Evolutionary conservation across 2,797 vertebrate species (phyloP).

Genomic region (Diceros bicornis): DNA sequence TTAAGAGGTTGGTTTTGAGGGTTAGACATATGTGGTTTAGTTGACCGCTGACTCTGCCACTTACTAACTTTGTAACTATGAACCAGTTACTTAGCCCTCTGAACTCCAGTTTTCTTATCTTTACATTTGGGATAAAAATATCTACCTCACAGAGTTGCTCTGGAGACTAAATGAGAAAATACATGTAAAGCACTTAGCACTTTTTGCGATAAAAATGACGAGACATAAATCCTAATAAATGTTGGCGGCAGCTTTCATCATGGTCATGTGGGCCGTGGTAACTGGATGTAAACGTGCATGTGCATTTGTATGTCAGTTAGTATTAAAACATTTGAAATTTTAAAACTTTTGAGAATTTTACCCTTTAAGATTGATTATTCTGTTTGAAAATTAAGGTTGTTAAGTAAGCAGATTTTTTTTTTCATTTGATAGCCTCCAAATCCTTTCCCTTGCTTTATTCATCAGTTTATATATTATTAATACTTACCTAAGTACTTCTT

Average conservation of each 20-base stretch:
- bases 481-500: neutral
- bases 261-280: neutral
- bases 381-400: constrained; percentile 17
- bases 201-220: neutral
- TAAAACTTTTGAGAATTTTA: constrained; percentile 7
- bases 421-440: neutral
- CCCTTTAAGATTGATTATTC: neutral
- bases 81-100: neutral
- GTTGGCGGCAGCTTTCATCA: neutral
- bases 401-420: constrained; percentile 9
- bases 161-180: neutral
- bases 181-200: neutral
- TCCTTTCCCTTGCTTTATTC: neutral
- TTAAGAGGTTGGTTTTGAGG: neutral
- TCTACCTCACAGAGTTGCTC: neutral
- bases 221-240: neutral
- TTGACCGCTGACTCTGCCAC: neutral
- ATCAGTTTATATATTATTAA: neutral
- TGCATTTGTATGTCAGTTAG: neutral
- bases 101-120: neutral
- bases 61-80: neutral
- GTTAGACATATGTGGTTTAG: neutral
- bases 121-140: neutral
- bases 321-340: constrained; percentile 1
- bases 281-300: neutral